phyloP scores from a whole-genome alignment of 1,140 invertebrate species.

The Bombus sibiricus region DNA sequence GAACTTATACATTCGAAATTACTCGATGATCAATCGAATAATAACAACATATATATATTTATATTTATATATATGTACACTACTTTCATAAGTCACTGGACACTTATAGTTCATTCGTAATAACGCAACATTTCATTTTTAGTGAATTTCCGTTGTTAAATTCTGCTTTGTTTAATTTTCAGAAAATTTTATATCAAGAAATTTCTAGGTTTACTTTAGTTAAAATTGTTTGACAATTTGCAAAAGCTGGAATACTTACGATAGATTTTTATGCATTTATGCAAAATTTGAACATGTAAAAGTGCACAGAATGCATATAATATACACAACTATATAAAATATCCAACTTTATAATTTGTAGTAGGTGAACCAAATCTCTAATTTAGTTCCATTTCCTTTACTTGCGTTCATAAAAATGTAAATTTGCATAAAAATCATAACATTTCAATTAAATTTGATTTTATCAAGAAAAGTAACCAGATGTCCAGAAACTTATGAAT shows the following conservation, averaged over 20 bases:
- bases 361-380: not conserved
- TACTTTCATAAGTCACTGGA: not conserved
- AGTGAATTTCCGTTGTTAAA: not conserved
- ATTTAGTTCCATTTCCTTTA: not conserved
- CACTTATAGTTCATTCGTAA: not conserved
- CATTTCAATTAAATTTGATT: not conserved
- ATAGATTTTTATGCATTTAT: too few species aligned
- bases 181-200: not conserved
- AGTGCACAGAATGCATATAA: too few species aligned
- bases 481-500: not conserved
- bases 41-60: slow-evolving; percentile 33
- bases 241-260: too few species aligned
- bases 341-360: too few species aligned
- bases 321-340: too few species aligned
- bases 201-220: too few species aligned
- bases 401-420: too few species aligned
- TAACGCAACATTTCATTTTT: not conserved
- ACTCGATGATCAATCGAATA: slow-evolving; percentile 38
- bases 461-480: not conserved
- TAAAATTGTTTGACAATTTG: too few species aligned
- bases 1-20: slow-evolving; percentile 21
- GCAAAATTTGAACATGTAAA: too few species aligned
- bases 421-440: too few species aligned
- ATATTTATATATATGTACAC: not conserved
- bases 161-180: not conserved